Conservation (phyloP, 2,797 vertebrate genomes). For the Pipistrellus kuhlii region DNA sequence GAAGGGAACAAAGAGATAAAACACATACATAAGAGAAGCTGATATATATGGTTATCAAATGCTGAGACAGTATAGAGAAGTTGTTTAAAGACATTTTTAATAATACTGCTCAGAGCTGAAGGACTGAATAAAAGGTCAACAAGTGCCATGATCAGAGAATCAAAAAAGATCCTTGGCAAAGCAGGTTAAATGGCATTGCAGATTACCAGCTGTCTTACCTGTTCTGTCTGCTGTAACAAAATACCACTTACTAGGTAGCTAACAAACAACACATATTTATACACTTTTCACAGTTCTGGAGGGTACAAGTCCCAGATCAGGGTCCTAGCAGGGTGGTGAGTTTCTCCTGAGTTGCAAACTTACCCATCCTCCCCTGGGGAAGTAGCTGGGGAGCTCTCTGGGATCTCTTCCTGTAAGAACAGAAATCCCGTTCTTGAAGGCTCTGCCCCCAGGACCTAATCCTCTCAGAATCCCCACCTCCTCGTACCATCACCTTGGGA, state of each 20-base stretch:
- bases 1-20: not conserved
- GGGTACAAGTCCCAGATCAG: not conserved
- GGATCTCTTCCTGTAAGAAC: not conserved
- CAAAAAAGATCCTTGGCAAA: not conserved
- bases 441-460: not conserved
- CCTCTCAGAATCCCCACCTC: not conserved
- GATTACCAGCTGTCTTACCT: not conserved
- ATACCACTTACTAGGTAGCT: no score
- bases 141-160: not conserved
- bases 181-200: not conserved
- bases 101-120: not conserved
- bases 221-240: not conserved
- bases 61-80: not conserved
- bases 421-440: not conserved
- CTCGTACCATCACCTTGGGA: not conserved
- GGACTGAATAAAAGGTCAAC: not conserved
- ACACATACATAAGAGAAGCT: not conserved
- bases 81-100: conserved; percentile 5
- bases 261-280: not conserved
- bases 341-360: not conserved
- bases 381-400: not conserved
- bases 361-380: not conserved
- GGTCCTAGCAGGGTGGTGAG: not conserved
- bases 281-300: not conserved
- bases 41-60: not conserved